These are phyloP conservation scores for Eospalax fontanierii DNA, from an alignment of 2,797 vertebrate species.

Conservation along the genomic window DNA sequence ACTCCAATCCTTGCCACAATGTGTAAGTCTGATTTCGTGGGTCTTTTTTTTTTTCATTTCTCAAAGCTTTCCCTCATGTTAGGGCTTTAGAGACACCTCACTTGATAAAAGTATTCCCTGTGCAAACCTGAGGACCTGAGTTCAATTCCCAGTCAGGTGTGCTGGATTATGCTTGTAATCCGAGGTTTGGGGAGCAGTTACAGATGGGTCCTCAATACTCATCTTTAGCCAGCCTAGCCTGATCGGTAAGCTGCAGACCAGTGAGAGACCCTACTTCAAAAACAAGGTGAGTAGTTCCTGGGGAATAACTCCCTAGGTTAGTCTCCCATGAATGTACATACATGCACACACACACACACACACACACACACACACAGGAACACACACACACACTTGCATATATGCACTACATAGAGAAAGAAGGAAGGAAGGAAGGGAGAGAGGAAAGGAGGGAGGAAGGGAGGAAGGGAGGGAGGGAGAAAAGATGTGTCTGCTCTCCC, in stretches of 20 bases:
- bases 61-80: background rate
- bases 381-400: too few relatives aligned
- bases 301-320: too few relatives aligned
- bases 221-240: background rate
- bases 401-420: too few relatives aligned
- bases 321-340: too few relatives aligned
- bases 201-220: too few relatives aligned
- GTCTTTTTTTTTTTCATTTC: constrained; percentile 20
- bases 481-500: background rate
- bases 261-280: background rate
- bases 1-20: background rate
- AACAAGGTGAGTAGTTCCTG: too few relatives aligned
- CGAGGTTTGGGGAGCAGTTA: background rate
- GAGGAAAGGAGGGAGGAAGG: accelerated
- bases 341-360: too few relatives aligned
- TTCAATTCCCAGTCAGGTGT: background rate
- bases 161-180: background rate
- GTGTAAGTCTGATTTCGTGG: background rate
- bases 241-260: background rate
- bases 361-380: too few relatives aligned
- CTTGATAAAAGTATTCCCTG: background rate
- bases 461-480: background rate
- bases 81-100: too few relatives aligned
- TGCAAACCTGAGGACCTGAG: background rate
- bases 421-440: accelerated